Percentiles rank a stretch among this genome's conserved stretches.
Conservation (phyloP, 2,888 invertebrate species). For the Melinopterus prodromus region DNA sequence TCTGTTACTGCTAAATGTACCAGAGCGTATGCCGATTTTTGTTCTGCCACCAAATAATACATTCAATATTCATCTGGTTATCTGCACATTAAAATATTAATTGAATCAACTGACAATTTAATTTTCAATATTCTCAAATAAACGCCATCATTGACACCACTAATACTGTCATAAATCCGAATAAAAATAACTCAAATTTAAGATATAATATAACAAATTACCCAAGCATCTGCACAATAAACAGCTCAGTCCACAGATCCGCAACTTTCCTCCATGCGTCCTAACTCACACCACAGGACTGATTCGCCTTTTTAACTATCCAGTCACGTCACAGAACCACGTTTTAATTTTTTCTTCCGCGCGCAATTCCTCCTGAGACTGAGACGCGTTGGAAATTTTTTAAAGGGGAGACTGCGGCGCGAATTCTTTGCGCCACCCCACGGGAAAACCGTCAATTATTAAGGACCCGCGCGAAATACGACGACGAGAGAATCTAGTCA, state of each 20-base stretch:
- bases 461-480: background rate
- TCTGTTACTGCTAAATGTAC: too few species aligned
- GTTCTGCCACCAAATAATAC: too few species aligned
- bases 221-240: background rate
- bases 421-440: background rate
- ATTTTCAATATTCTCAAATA: too few species aligned
- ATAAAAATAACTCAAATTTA: background rate
- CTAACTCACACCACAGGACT: background rate
- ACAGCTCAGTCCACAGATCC: background rate
- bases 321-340: background rate
- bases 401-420: background rate
- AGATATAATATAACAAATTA: background rate
- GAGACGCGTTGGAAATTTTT: background rate
- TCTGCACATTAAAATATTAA: too few species aligned
- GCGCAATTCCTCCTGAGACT: background rate
- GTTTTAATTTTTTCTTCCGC: background rate
- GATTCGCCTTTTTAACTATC: background rate
- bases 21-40: too few species aligned
- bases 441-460: conserved; percentile 4
- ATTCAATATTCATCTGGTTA: too few species aligned
- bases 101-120: too few species aligned
- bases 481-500: background rate
- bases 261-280: background rate
- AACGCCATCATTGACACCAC: too few species aligned
- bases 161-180: background rate